These are phyloP conservation scores for Brienomyrus brachyistius DNA, from an alignment of 2,113 vertebrate species.

Conservation along the genomic window DNA sequence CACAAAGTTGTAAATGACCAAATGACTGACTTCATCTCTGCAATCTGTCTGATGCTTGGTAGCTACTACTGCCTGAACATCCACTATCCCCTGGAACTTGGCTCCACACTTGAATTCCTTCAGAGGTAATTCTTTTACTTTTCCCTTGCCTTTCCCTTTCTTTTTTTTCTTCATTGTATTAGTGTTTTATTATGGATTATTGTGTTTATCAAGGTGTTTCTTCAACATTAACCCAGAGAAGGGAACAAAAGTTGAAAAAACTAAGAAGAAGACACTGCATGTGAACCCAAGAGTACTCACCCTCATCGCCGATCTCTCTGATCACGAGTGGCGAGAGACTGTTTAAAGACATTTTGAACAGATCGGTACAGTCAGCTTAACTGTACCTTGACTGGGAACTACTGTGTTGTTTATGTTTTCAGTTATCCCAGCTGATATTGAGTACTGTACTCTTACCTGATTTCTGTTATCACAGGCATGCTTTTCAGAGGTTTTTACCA, in stretches of 20 bases:
- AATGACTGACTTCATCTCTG: constrained; percentile 29
- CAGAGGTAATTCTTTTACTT: constrained; percentile 12
- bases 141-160: neutral
- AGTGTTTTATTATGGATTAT: constrained; percentile 7
- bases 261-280: constrained; percentile 26
- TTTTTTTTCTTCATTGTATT: neutral
- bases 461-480: neutral
- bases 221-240: constrained; percentile 37
- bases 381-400: neutral
- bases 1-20: constrained; percentile 24
- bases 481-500: neutral
- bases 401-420: neutral
- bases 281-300: constrained; percentile 33
- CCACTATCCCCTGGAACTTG: constrained; percentile 28
- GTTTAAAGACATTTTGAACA: neutral
- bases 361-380: neutral
- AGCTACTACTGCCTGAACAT: constrained; percentile 36
- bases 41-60: constrained; percentile 31
- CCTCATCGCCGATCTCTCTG: constrained; percentile 30
- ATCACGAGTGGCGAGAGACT: constrained; percentile 28
- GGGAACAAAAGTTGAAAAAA: constrained; percentile 33
- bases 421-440: neutral
- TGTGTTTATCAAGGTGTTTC: constrained; percentile 33
- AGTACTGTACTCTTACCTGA: neutral
- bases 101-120: constrained; percentile 29